phyloP scores from a whole-genome alignment of 2,113 vertebrate species.

The Syngnathus typhle region DNA sequence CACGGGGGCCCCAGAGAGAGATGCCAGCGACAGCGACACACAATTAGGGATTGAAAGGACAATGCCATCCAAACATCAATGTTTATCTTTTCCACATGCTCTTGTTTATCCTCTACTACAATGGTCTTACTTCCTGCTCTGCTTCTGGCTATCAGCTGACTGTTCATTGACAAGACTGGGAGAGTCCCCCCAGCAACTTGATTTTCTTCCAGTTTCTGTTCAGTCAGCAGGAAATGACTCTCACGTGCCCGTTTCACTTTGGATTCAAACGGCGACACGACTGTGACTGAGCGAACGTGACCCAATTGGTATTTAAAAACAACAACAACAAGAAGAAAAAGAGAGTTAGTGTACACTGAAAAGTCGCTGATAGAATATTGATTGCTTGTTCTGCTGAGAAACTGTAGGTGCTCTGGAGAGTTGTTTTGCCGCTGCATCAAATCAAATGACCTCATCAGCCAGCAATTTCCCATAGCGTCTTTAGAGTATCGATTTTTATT shows the following conservation, averaged over 20 bases:
- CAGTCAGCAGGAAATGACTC: background rate
- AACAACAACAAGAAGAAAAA: too few relatives aligned
- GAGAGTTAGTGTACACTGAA: conserved; percentile 20
- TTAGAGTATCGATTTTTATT: conserved; percentile 1
- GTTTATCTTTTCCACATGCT: background rate
- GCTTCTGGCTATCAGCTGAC: background rate
- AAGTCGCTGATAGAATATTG: conserved; percentile 43
- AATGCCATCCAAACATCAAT: too few relatives aligned
- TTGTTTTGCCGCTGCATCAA: conserved; percentile 7
- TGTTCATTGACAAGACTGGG: background rate
- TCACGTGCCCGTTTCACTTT: background rate
- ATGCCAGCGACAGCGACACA: conserved; percentile 8
- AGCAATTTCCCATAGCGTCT: conserved; percentile 1
- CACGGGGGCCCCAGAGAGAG: conserved; percentile 71
- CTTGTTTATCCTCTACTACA: background rate
- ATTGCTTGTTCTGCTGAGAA: conserved; percentile 32
- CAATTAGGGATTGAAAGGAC: too few relatives aligned
- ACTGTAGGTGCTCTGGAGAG: conserved; percentile 26
- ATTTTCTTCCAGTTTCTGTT: background rate
- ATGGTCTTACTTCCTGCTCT: background rate
- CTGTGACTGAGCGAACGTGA: background rate
- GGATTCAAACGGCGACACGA: background rate
- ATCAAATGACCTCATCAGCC: conserved; percentile 1
- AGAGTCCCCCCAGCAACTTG: background rate
- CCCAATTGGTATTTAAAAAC: background rate